Conservation (phyloP, 2,113 vertebrate species). For the Danio rerio region DNA sequence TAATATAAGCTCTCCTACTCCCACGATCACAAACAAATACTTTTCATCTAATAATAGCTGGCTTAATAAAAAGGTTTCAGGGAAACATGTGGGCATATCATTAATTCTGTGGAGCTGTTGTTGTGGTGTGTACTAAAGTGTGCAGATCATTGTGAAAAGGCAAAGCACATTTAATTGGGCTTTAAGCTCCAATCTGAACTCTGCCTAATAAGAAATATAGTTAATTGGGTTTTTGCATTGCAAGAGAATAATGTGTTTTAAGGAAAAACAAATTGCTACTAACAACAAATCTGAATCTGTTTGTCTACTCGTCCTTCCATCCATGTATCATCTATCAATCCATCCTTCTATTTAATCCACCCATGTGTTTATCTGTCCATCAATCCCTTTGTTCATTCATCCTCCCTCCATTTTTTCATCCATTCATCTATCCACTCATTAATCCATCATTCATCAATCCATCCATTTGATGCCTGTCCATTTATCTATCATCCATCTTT, state of each 20-base stretch:
- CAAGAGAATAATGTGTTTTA: not conserved
- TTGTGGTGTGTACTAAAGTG: not conserved
- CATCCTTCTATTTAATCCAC: not conserved
- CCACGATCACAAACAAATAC: not conserved
- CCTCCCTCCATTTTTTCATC: no score
- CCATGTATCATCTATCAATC: not conserved
- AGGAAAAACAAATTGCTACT: not conserved
- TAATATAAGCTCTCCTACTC: not conserved
- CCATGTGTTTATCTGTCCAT: no score
- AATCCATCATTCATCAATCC: no score
- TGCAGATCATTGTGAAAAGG: not conserved
- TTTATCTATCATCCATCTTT: not conserved
- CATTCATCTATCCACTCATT: no score
- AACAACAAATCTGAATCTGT: not conserved
- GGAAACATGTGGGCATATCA: not conserved
- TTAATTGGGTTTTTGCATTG: constrained; percentile 2
- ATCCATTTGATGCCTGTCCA: no score
- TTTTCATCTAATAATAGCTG: constrained; percentile 9
- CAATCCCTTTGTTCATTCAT: no score
- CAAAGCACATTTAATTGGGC: constrained; percentile 21
- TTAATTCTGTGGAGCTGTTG: not conserved
- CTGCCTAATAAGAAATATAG: not conserved
- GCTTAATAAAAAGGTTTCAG: not conserved
- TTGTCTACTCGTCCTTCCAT: no score
- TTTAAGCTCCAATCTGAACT: not conserved